These are phyloP conservation scores for Octopus sinensis DNA, from an alignment of 1,140 invertebrate genomes.

Conservation along the genomic window DNA sequence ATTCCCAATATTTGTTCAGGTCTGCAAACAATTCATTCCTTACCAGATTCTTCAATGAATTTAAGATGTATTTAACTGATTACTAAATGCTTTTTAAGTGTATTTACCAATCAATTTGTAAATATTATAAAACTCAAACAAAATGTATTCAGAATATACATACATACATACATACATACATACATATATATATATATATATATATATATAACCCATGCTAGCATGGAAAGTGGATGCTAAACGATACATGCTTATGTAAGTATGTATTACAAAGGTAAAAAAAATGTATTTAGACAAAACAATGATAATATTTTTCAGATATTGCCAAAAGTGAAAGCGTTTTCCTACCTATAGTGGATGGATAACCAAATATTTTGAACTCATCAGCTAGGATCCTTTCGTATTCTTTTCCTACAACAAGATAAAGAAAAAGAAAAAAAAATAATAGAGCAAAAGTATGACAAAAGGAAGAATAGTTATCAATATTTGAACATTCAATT, in stretches of 20 bases:
- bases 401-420: conserved; percentile 11
- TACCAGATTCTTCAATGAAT: too few species aligned
- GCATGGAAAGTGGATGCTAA: background rate
- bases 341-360: background rate
- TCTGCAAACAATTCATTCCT: too few species aligned
- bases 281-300: background rate
- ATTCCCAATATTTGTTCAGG: too few species aligned
- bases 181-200: background rate
- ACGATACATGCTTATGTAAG: background rate
- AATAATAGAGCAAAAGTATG: conserved; percentile 20
- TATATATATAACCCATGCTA: background rate
- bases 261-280: background rate
- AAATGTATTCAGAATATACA: background rate
- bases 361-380: conserved; percentile 13
- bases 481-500: too few species aligned
- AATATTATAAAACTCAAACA: background rate
- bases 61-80: too few species aligned
- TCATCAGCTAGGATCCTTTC: conserved; percentile 14
- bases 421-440: background rate
- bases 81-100: too few species aligned
- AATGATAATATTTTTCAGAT: background rate
- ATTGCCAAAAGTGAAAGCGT: background rate
- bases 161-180: background rate
- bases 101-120: too few species aligned
- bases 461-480: background rate